Base-by-base conservation (phyloP, 2,113 vertebrate genomes). In the Noturus placidus region DNA sequence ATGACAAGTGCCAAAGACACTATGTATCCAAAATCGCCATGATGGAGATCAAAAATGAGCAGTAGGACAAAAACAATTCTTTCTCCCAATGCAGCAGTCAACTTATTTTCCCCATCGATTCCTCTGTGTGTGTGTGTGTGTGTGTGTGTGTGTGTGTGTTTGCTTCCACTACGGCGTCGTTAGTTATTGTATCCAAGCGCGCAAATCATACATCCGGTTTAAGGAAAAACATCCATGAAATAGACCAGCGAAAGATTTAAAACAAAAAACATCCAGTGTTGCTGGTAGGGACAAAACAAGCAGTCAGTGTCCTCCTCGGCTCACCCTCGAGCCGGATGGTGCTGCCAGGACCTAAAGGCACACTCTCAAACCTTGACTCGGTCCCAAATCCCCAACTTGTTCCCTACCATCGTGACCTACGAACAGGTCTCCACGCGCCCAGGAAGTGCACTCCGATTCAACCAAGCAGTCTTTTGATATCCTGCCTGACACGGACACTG, bases 91-190 rank as follows among this genome's bases (percentile, higher is more conserved):
- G 8, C 78, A 88, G 82, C 84, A 88, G 82, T 86, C 90, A 92
- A 93, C 92, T 94, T 94, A 72, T 91, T 91, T 90, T 89, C 91
- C 89, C 93, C 93, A 93, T 93, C 91, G 89, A 91, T 83, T 88
- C 59, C 52, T 57, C 38, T 50, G 82, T 85, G 81, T 86, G 72
- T 38, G 83, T 82, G 83, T 83, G 84, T 35, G 83, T 63, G 86
- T 9, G 17, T 22, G 22, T 11, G 4, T 5, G 13, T 0, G 30
- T 33, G 52, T 3, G 77, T 35, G 78, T 22, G 1, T 57, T 25
- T 22, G 50, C 15, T 35, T 72, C 50, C 27, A 14, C 17, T 50
- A 20, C 56, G n/a, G 67, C 83, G 46, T 72, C 30, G 50, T 27
- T n/a, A 38, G 20, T 42, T 57, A 59, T 42, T 46, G 22, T 42